Base-by-base conservation (phyloP, 2,113 vertebrate species). In the Psilopogon haemacephalus region DNA sequence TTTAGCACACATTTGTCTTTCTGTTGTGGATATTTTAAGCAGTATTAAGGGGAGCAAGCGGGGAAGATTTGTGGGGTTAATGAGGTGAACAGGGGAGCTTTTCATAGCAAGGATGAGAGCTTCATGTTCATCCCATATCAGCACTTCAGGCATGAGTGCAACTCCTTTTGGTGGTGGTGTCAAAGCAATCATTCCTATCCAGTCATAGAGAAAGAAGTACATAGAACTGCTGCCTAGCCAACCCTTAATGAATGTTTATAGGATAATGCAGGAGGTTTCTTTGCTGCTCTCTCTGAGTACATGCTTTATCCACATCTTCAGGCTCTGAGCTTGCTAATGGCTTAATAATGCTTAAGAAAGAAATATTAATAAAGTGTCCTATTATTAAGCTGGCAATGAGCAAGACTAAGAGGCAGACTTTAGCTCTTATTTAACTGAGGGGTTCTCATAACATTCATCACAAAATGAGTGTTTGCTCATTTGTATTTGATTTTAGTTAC, bases 401-500 rank as follows among this genome's bases (percentile, higher is more conserved):
- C 54, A 78, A 88, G 79, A 35, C 40, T 82, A 74, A 95, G 74
- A 79, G 87, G 77, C 64, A 70, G 50, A 73, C 77, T 81, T 94
- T 84, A 89, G 72, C 38, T 93, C 94, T 78, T 87, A 73, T 83
- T 91, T 77, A 50, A 80, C 48, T 46, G 68, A 75, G 44, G 32
- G 21, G 7, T 83, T 87, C 84, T 81, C 81, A 77, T 94, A 96
- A 88, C 76, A 91, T 84, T 81, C 35, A 12, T 83, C 72, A 76
- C 55, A 42, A 87, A 88, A 89, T 35, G 75, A 86, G 70, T 73
- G 79, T 86, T 94, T 91, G 77, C 85, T 97, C 90, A 26, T 89
- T 91, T 91, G 69, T 93, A 40, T 92, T 96, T 96, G 71, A 87
- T 93, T 95, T 96, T 83, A 68, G 80, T 84, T 77, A 88, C 48